A percentile compares a stretch with the other conserved stretches of the same genome.
Evolutionary conservation across 2,888 invertebrate species (phyloP).

Genomic region (Sepiola atlantica): DNA sequence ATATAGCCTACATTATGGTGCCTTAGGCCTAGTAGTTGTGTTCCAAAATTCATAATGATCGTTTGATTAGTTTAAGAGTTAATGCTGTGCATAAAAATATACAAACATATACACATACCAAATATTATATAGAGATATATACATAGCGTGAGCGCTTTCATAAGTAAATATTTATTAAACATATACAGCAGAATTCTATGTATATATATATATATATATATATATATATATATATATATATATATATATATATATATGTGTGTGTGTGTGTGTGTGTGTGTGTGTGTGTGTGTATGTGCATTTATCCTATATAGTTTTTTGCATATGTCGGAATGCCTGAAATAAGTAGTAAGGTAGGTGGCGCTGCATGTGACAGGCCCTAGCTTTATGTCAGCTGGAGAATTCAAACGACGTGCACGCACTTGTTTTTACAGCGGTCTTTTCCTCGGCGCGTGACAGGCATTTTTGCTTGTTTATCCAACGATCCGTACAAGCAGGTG

Average conservation of each 20-base stretch:
- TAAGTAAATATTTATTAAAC: too few species aligned
- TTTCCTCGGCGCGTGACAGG: not conserved
- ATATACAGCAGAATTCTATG: too few species aligned
- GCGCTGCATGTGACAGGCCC: not conserved
- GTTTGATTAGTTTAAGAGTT: too few species aligned
- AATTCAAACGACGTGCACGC: slow-evolving; percentile 2
- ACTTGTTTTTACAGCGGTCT: not conserved
- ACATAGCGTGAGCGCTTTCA: too few species aligned
- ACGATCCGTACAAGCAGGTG: not conserved
- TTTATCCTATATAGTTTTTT: not conserved
- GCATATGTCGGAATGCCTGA: not conserved
- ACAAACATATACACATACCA: too few species aligned
- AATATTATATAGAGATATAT: too few species aligned
- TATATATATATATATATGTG: not conserved
- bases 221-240: not conserved
- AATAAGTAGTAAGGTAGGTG: not conserved
- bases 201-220: not conserved
- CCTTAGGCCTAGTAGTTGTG: too few species aligned
- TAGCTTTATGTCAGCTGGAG: not conserved
- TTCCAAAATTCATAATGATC: too few species aligned
- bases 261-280: not conserved
- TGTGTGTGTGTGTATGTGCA: not conserved
- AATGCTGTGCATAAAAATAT: too few species aligned
- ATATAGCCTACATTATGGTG: too few species aligned
- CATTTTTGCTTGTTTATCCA: not conserved